Percentiles rank a stretch among this genome's conserved stretches.
Evolutionary conservation across 2,113 vertebrate genomes (phyloP).

Genomic region (Podarcis raffonei): DNA sequence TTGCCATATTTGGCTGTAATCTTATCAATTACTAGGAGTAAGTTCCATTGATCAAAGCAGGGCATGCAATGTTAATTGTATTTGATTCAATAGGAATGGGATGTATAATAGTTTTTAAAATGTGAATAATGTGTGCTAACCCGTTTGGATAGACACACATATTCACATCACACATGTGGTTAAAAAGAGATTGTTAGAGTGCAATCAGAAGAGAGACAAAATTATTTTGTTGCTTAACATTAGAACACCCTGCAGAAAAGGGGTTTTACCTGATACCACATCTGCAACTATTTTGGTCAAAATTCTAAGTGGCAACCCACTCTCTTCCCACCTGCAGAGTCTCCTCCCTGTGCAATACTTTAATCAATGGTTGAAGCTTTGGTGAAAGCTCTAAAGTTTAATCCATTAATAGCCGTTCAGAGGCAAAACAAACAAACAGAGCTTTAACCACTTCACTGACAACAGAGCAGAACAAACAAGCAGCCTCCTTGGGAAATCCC

Average conservation of each 20-base stretch:
- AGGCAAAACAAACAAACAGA: conserved; percentile 88
- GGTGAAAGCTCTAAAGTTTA: conserved; percentile 82
- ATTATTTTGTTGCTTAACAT: neutral
- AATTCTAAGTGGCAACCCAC: conserved; percentile 62
- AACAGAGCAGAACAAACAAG: conserved; percentile 81
- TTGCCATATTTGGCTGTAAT: neutral
- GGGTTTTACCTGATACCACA: conserved; percentile 17
- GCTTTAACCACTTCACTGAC: conserved; percentile 84
- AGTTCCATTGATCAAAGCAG: neutral
- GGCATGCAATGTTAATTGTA: neutral
- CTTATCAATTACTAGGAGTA: neutral
- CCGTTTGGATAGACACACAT: neutral
- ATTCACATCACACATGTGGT: neutral
- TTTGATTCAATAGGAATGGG: no score
- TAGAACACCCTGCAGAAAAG: conserved; percentile 8
- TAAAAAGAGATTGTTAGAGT: neutral
- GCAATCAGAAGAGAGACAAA: neutral
- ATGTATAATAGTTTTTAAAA: neutral
- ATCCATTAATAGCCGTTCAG: conserved; percentile 86
- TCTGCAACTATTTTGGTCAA: conserved; percentile 38
- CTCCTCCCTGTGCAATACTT: conserved; percentile 65
- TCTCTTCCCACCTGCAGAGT: conserved; percentile 52
- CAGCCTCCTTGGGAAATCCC: conserved; percentile 75
- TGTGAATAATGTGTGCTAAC: neutral
- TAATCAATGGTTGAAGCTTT: conserved; percentile 79